Evolutionary conservation across 1,140 invertebrate species (phyloP), one percentile per base, ranked within the genome.

Genomic region (Ericerus pela): DNA sequence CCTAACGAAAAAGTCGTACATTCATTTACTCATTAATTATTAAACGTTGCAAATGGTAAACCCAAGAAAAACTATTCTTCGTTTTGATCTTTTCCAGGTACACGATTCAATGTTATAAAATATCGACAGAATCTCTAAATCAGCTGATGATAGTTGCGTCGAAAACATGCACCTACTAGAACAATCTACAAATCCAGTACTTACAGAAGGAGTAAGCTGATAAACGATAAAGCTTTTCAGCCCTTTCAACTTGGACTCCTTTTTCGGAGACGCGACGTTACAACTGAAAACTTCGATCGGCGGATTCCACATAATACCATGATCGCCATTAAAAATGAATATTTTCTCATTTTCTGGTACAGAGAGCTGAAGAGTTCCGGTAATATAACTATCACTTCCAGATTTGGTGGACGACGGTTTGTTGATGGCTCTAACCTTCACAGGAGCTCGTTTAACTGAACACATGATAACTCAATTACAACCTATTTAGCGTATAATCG

Each of bases 171-270:
- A 37, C 12, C 33, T 53, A 38, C 36, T 6, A 54, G 38, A 28
- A 41, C 2, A 22, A 6, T 22, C 5, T 31, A 16, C 3, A 38
- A 12, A 37, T 33, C 52, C 20, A 36, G 29, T 47, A 72, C 73
- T 73, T 72, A 82, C 80, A 57, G 89, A 92, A 20, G 92, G 92
- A 58, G 90, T 96, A 53, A 98, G 68, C 65, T 93, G 88, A 73
- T 98, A 98, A 54, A 91, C 91, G 62, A 97, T 97, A 65, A 88
- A 98, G 67, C 88, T 95, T 71, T 98, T 97, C 56, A 98, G 78
- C 22, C 95, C 94, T 68, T 96, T 96, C 59, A 97, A 79, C 73
- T 98, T 98, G 0, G 87, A 82, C 72, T 96, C 92, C 65, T 97
- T 97, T 66, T 96, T 96, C 1, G 93, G 94, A 53, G 92, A 95